Evolutionary conservation across 2,888 invertebrate species (phyloP).

Genomic region (Galerucella calmariensis): DNA sequence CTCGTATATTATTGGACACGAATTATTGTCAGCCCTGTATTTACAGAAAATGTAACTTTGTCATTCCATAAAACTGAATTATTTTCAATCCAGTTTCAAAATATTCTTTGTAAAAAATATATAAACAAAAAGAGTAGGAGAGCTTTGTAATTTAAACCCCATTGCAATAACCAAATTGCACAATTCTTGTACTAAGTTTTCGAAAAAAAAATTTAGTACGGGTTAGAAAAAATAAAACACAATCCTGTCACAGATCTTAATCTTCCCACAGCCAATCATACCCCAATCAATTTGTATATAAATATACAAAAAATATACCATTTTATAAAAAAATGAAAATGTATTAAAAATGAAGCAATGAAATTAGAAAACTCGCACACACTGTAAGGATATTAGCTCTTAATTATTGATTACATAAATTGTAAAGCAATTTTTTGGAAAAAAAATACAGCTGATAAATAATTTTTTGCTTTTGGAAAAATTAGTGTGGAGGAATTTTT

Average conservation of each 20-base stretch:
- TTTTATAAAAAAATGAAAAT: slow-evolving; percentile 41
- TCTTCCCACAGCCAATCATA: slow-evolving; percentile 10
- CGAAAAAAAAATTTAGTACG: slow-evolving; percentile 7
- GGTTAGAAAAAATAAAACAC: slow-evolving; percentile 14
- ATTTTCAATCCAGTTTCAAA: not conserved
- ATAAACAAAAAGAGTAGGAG: slow-evolving; percentile 19
- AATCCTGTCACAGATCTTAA: slow-evolving; percentile 12
- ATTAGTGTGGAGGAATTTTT: slow-evolving; percentile 23
- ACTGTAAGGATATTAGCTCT: slow-evolving; percentile 22
- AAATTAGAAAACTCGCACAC: slow-evolving; percentile 38
- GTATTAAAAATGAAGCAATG: slow-evolving; percentile 35
- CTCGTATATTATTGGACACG: not conserved
- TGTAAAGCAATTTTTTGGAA: not conserved
- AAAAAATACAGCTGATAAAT: slow-evolving; percentile 12
- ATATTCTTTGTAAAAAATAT: slow-evolving; percentile 1
- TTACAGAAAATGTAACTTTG: not conserved
- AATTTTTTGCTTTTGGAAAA: slow-evolving; percentile 11
- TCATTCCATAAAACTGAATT: not conserved
- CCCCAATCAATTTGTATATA: slow-evolving; percentile 22
- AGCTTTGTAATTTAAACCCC: slow-evolving; percentile 19
- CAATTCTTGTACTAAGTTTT: slow-evolving; percentile 12
- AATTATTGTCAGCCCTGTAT: not conserved
- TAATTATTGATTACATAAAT: not conserved
- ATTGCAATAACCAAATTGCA: slow-evolving; percentile 26
- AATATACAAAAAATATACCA: slow-evolving; percentile 11